Percentiles rank a stretch among this genome's conserved stretches.
These are phyloP conservation scores for Callionymus lyra DNA, from an alignment of 2,113 vertebrate genomes.

Conservation along the genomic window DNA sequence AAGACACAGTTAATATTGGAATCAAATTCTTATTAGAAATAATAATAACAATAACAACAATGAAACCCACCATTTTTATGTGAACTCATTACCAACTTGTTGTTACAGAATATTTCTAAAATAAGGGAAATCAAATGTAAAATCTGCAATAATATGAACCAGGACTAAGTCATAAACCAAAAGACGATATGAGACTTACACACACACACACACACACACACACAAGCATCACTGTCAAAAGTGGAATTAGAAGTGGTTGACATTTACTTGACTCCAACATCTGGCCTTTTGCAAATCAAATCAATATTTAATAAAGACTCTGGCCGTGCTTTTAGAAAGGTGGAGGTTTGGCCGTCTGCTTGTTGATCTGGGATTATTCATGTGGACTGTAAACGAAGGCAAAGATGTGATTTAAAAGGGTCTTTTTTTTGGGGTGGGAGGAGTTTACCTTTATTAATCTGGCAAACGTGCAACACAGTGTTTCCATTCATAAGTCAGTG, in stretches of 20 bases:
- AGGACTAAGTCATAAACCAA: slow-evolving; percentile 18
- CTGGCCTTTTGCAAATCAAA: slow-evolving; percentile 67
- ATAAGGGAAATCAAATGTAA: too few relatives aligned
- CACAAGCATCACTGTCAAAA: slow-evolving; percentile 5
- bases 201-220: too few relatives aligned
- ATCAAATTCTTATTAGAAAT: too few relatives aligned
- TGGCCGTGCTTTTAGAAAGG: slow-evolving; percentile 42
- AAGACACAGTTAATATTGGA: too few relatives aligned
- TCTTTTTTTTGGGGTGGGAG: slow-evolving; percentile 39
- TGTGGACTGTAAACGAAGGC: slow-evolving; percentile 46
- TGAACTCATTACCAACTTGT: too few relatives aligned
- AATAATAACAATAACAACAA: too few relatives aligned
- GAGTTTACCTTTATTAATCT: slow-evolving; percentile 29
- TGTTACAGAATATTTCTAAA: slow-evolving; percentile 41
- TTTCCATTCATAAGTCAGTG: slow-evolving; percentile 45
- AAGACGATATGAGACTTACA: slow-evolving; percentile 20
- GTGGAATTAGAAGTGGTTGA: slow-evolving; percentile 37
- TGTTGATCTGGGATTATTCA: slow-evolving; percentile 54
- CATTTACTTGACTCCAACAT: slow-evolving; percentile 56
- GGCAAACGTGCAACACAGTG: slow-evolving; percentile 34
- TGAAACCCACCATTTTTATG: too few relatives aligned
- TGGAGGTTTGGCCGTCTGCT: slow-evolving; percentile 48
- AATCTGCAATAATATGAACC: too few relatives aligned
- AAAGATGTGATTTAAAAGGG: slow-evolving; percentile 48
- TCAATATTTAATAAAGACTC: slow-evolving; percentile 64